Percentiles rank a stretch among this genome's conserved stretches.
Evolutionary conservation across 2,797 vertebrate genomes (phyloP).

Genomic region (Fistularia tabacaria): DNA sequence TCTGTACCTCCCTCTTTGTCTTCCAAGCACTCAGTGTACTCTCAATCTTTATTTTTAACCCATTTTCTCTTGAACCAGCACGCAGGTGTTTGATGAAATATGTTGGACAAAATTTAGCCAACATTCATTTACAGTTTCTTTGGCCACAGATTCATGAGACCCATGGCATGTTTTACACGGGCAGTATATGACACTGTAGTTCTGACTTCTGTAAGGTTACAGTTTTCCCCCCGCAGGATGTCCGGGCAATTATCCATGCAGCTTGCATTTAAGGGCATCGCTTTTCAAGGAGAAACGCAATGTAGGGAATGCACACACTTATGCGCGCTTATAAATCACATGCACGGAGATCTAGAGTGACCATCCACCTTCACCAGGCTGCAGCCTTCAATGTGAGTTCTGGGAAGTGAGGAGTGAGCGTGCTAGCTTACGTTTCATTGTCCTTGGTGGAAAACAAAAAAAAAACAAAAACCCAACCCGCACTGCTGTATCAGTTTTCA

Average conservation of each 20-base stretch:
- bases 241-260: conserved; percentile 22
- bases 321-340: conserved; percentile 33
- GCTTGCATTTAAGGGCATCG: conserved; percentile 16
- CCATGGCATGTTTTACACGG: too few relatives aligned
- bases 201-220: too few relatives aligned
- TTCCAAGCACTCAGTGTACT: too few relatives aligned
- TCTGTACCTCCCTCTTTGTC: background rate
- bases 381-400: conserved; percentile 62
- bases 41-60: too few relatives aligned
- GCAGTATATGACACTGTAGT: too few relatives aligned
- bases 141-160: too few relatives aligned
- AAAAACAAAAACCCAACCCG: conserved; percentile 1
- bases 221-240: too few relatives aligned
- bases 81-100: too few relatives aligned
- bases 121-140: too few relatives aligned
- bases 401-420: conserved; percentile 64
- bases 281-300: conserved; percentile 33
- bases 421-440: conserved; percentile 75
- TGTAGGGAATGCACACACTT: conserved; percentile 13
- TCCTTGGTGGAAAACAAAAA: conserved; percentile 69
- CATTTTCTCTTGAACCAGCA: too few relatives aligned
- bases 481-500: conserved; percentile 68
- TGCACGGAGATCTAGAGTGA: conserved; percentile 40
- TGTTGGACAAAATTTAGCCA: too few relatives aligned
- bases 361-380: conserved; percentile 62